These are phyloP conservation scores for Brachionus plicatilis DNA, from an alignment of 1,140 invertebrate genomes.

Conservation along the genomic window DNA sequence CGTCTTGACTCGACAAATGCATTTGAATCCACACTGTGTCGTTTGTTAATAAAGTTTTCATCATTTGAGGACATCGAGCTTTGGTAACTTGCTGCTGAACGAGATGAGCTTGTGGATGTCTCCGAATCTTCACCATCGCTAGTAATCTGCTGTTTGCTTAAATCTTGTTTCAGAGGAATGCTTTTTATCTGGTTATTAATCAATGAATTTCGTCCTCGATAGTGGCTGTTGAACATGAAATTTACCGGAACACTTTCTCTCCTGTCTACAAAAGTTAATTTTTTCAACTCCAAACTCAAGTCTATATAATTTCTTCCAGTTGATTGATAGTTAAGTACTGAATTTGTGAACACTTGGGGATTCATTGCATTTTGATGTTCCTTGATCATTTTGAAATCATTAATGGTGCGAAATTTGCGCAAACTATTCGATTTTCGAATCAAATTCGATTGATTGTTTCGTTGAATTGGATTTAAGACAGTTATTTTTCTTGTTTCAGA, in stretches of 20 bases:
- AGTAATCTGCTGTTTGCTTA: background rate
- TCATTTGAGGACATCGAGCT: background rate
- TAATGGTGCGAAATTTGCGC: constrained; percentile 12
- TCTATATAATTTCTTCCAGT: background rate
- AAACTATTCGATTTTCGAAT: background rate
- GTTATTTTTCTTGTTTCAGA: background rate
- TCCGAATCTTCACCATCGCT: constrained; percentile 18
- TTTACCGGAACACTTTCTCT: constrained; percentile 12
- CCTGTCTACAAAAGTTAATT: background rate
- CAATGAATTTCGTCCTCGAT: background rate
- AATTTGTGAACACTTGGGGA: background rate
- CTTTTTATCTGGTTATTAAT: background rate
- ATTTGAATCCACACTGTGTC: background rate
- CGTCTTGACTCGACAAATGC: background rate
- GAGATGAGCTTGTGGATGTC: background rate
- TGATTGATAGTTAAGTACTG: background rate
- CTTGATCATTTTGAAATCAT: constrained; percentile 25
- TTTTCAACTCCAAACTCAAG: background rate
- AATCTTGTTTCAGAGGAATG: background rate
- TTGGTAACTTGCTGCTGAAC: background rate
- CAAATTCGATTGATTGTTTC: background rate
- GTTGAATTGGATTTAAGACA: background rate
- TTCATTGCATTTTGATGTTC: background rate
- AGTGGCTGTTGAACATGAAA: constrained; percentile 2
- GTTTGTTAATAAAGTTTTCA: background rate